These are phyloP conservation scores for Cinclus cinclus DNA, from an alignment of 2,113 vertebrate genomes.

Conservation along the genomic window DNA sequence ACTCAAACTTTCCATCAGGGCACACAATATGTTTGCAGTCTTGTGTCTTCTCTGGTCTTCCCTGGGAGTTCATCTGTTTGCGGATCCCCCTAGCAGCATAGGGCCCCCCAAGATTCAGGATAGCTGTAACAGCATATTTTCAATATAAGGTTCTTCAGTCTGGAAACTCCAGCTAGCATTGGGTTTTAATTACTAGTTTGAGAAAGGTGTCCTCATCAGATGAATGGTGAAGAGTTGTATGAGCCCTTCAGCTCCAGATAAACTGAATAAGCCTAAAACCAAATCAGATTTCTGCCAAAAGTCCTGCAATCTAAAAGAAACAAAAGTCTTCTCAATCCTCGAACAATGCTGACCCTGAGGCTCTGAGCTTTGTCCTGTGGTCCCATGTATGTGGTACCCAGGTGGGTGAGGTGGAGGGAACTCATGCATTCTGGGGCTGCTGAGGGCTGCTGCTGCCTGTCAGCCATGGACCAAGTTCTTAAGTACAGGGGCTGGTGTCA, in stretches of 20 bases:
- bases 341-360: neutral
- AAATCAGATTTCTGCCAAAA: neutral
- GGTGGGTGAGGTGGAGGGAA: neutral
- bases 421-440: fast-evolving
- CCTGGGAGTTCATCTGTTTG: neutral
- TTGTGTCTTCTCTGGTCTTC: neutral
- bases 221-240: neutral
- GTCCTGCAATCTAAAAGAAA: neutral
- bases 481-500: neutral
- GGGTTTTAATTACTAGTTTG: neutral
- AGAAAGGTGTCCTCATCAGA: neutral
- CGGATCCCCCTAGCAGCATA: neutral
- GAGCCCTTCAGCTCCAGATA: neutral
- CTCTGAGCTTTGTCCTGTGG: fast-evolving
- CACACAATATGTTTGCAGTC: neutral
- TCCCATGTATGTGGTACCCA: fast-evolving
- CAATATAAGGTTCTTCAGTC: neutral
- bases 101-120: neutral
- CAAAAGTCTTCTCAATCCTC: neutral
- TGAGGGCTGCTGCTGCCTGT: fast-evolving
- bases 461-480: neutral
- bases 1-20: neutral
- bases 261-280: neutral
- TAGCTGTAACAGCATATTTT: neutral
- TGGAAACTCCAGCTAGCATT: neutral